phyloP scores from a whole-genome alignment of 2,797 vertebrate species.

The Staurois parvus region DNA sequence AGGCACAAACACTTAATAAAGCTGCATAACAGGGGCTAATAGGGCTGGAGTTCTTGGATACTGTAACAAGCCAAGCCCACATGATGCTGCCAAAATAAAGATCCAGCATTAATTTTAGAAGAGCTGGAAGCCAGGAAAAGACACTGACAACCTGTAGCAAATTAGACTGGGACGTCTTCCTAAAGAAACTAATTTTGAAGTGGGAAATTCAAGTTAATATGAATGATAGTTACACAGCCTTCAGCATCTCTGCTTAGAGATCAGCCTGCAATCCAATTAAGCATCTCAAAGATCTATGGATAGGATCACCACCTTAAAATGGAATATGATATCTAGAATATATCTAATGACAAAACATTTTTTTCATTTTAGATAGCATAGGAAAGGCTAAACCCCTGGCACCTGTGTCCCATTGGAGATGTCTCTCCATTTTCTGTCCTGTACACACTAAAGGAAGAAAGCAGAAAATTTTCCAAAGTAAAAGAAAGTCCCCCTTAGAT shows the following conservation, averaged over 20 bases:
- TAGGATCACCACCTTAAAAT: background rate
- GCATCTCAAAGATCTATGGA: background rate
- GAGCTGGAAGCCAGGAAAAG: background rate
- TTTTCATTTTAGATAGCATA: too few relatives aligned
- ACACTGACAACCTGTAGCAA: conserved; percentile 1
- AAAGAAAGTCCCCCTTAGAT: too few relatives aligned
- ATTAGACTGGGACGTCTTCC: background rate
- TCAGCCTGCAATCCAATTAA: background rate
- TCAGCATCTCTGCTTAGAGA: background rate
- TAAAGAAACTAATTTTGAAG: background rate
- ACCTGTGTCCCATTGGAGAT: too few relatives aligned
- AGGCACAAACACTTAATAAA: conserved; percentile 8
- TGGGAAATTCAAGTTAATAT: background rate
- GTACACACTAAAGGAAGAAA: too few relatives aligned
- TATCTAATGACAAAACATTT: too few relatives aligned
- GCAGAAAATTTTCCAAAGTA: too few relatives aligned
- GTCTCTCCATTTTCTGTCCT: too few relatives aligned
- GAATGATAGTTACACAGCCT: background rate
- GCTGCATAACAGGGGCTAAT: background rate
- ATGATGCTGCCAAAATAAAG: background rate
- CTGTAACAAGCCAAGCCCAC: background rate
- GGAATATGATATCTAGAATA: background rate
- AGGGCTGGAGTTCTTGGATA: background rate
- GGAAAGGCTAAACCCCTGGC: background rate
- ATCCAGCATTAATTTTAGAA: background rate